phyloP scores from a whole-genome alignment of 2,888 invertebrate species.

The Lasioglossum lativentre region DNA sequence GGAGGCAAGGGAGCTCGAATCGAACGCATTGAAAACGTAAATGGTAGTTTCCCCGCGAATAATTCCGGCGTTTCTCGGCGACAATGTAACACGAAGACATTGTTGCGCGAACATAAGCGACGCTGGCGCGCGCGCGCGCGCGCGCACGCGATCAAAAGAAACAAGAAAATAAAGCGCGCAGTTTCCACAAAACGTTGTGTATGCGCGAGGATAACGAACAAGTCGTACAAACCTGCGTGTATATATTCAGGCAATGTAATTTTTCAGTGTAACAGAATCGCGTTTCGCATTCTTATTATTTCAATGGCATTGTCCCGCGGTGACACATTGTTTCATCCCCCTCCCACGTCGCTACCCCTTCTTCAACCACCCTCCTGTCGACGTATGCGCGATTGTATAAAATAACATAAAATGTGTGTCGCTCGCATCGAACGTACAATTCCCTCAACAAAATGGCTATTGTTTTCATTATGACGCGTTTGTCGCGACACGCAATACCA shows the following conservation, averaged over 20 bases:
- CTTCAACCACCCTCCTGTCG: background rate
- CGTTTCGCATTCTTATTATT: slow-evolving; percentile 51
- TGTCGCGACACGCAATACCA: slow-evolving; percentile 25
- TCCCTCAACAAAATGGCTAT: slow-evolving; percentile 42
- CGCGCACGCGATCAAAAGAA: background rate
- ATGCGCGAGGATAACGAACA: background rate
- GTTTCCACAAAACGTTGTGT: background rate
- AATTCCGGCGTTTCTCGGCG: slow-evolving; percentile 8
- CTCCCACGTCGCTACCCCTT: background rate
- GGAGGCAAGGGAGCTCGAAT: background rate
- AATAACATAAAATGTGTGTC: slow-evolving; percentile 55
- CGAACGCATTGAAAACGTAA: slow-evolving; percentile 5
- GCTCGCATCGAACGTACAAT: slow-evolving; percentile 56
- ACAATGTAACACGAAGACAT: slow-evolving; percentile 12
- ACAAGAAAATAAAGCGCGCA: background rate
- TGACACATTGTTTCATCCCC: slow-evolving; percentile 30
- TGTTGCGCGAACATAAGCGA: slow-evolving; percentile 4
- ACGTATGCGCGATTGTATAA: slow-evolving; percentile 43
- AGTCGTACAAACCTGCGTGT: background rate
- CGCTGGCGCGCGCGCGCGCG: background rate
- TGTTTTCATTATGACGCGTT: slow-evolving; percentile 44
- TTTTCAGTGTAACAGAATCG: slow-evolving; percentile 53
- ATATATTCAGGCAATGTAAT: slow-evolving; percentile 46
- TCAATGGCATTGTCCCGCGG: slow-evolving; percentile 49
- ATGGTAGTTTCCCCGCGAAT: slow-evolving; percentile 10